Evolutionary conservation across 2,113 vertebrate genomes (phyloP).

Genomic region (Dicaeum eximium): DNA sequence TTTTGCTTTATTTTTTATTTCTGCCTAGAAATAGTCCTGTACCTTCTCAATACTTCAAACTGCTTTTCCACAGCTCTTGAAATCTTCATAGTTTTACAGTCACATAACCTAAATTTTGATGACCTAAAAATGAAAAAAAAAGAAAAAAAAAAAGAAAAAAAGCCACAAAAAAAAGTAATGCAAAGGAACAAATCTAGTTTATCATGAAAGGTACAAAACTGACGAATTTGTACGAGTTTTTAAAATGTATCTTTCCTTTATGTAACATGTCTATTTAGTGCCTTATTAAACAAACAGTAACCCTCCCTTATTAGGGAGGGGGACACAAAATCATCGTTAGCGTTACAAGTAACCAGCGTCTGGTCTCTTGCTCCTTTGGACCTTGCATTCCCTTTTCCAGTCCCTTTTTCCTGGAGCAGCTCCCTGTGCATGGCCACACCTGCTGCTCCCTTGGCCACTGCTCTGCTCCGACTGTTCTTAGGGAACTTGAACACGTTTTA

Average conservation of each 20-base stretch:
- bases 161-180: background rate
- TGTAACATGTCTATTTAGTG: constrained; percentile 71
- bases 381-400: constrained; percentile 9
- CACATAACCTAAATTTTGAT: background rate
- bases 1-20: background rate
- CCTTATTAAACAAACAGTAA: constrained; percentile 67
- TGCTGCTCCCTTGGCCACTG: background rate
- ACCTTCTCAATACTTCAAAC: background rate
- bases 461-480: background rate
- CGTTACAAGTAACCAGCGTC: background rate
- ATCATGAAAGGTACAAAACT: constrained; percentile 42
- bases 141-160: background rate
- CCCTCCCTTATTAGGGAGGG: constrained; percentile 11
- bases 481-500: constrained; percentile 41
- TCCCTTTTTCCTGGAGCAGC: background rate
- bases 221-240: constrained; percentile 29
- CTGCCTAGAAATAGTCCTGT: constrained; percentile 12
- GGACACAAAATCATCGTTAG: background rate
- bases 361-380: constrained; percentile 21
- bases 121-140: background rate
- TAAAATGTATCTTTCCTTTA: constrained; percentile 58
- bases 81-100: constrained; percentile 53
- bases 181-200: constrained; percentile 1
- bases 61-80: constrained; percentile 26
- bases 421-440: background rate